Conservation (phyloP, 2,113 vertebrate species). For the Crotalus tigris region DNA sequence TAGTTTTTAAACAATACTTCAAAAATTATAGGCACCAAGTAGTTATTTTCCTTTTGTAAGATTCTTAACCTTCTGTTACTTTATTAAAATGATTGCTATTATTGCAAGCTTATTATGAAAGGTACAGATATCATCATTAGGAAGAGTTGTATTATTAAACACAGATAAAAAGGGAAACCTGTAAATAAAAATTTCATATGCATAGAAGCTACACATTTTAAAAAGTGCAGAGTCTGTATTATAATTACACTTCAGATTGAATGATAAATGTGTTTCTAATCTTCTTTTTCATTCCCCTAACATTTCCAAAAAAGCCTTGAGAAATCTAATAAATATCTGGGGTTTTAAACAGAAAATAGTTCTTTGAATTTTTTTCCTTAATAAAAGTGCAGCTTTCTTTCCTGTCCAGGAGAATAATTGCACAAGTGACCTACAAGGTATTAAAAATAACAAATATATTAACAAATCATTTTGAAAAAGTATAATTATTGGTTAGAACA, state of each 20-base stretch:
- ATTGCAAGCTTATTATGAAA: not conserved
- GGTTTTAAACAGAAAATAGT: not conserved
- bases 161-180: not conserved
- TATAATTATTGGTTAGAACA: not conserved
- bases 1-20: slow-evolving; percentile 2
- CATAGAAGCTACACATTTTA: not conserved
- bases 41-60: not conserved
- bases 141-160: not conserved
- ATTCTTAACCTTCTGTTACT: not conserved
- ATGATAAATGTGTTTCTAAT: not conserved
- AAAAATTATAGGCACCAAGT: slow-evolving; percentile 8
- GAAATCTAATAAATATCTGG: not conserved
- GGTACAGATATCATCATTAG: not conserved
- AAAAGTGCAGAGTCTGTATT: not conserved
- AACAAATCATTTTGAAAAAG: not conserved
- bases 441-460: not conserved
- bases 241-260: not conserved
- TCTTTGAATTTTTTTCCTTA: not conserved
- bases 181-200: not conserved
- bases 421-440: not conserved
- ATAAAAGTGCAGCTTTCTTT: not conserved
- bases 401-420: not conserved
- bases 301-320: not conserved
- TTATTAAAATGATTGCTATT: slow-evolving; percentile 23
- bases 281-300: not conserved